Evolutionary conservation across 2,888 invertebrate genomes (phyloP), one percentile per base, ranked within the genome.

Genomic region (Leptogaster cylindrica): DNA sequence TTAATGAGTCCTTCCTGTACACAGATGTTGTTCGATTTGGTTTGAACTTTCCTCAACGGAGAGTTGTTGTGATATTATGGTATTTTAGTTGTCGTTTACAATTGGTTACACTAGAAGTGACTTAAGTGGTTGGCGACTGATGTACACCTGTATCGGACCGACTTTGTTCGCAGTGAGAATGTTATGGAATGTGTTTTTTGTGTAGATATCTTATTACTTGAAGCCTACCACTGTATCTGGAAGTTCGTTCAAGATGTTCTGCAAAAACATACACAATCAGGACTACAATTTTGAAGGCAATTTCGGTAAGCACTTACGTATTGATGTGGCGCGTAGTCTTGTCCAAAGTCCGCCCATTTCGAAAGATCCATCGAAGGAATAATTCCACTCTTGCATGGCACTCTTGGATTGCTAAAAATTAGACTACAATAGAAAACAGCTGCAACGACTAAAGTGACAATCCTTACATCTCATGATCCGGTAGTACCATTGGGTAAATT

Each of bases 381-480:
- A 55, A 95, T 86, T 71, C 93, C 93, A 75, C 93, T 93, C 80
- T 90, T 88, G 82, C 95, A 95, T 6, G 95, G 93, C 71, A 95
- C 94, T 74, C 95, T 86, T n/a, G 95, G 95, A 81, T 95, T 95
- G 74, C 95, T 95, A 79, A 31, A 82, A 82, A 74, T 69, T n/a
- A n/a, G n/a, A n/a, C n/a, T n/a, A n/a, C n/a, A n/a, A n/a, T n/a
- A n/a, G n/a, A n/a, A n/a, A n/a, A n/a, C n/a, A n/a, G n/a, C n/a
- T n/a, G n/a, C n/a, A n/a, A 12, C 39, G 23, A 20, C 14, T 12
- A 14, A 20, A 36, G 7, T 12, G 16, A n/a, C 50, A 6, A 39
- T 27, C n/a, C 91, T 89, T 85, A 95, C 95, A 94, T 87, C 85
- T 94, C 93, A 77, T 94, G 94, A 82, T 95, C 94, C 2, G 95